Base-by-base conservation (phyloP, 2,797 vertebrate species). In the Cyprinella venusta region DNA sequence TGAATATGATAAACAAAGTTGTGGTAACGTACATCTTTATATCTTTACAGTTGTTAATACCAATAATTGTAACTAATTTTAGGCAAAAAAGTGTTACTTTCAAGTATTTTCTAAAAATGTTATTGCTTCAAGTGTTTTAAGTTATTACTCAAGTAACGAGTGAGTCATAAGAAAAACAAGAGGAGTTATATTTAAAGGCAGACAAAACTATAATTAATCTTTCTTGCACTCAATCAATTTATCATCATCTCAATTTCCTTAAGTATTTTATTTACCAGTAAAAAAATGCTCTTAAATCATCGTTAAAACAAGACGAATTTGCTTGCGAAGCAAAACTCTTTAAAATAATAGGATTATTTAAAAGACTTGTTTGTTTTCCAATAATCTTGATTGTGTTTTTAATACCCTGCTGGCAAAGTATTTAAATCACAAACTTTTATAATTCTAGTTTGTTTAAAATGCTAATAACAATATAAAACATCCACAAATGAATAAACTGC, bases 351-450 rank as follows among this genome's bases (percentile, higher is more conserved):
- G 54, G 15, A 59, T 76, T 63, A 8, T 30, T 26, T 59, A 59
- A n/a, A 76, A 76, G 36, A 24, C n/a, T 76, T 56, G 7, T 56
- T 76, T 76, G 72, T 76, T 56, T 76, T 76, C 21, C 40, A 54
- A 38, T 1, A 13, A 59, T 59, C 54, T 26, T 38, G 50, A 38
- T 56, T 38, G 6, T 56, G 13, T 59, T 76, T 24, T 26, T 61
- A 15, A 10, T 40, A 61, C n/a, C 36, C 36, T 1, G 5, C 54
- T 42, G 74, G 36, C 36, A 52, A 70, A 48, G 18, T 21, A 75
- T 75, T 75, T 75, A 15, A n/a, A 54, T 3, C 30, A 36, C 26
- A 33, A 72, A 12, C 45, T 72, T 71, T 33, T n/a, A 30, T 38
- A 75, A 75, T 40, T 56, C 72, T 38, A 40, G 19, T 40, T 40